A percentile compares a stretch with the other conserved stretches of the same genome.
These are phyloP conservation scores for Acipenser oxyrinchus DNA, from an alignment of 2,797 vertebrate species.

Conservation along the genomic window DNA sequence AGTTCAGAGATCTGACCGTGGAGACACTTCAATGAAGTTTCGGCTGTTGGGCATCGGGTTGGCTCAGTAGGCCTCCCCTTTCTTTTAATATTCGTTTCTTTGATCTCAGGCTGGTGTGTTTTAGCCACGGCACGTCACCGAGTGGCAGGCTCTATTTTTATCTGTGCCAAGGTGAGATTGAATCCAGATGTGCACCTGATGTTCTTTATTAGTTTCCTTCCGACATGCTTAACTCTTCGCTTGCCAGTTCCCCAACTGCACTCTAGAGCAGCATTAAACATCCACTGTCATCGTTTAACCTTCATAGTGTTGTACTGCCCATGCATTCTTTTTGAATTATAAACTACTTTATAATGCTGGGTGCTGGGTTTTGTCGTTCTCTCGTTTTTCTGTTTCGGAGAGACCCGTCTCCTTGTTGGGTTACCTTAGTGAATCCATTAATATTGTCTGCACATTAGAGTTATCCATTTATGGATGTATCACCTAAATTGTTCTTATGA, in stretches of 20 bases:
- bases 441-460: too few species aligned
- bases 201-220: slow-evolving; percentile 23
- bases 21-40: slow-evolving; percentile 22
- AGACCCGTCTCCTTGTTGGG: too few species aligned
- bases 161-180: slow-evolving; percentile 47
- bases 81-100: slow-evolving; percentile 26
- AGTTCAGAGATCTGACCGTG: slow-evolving; percentile 26
- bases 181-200: slow-evolving; percentile 55
- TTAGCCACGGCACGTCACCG: slow-evolving; percentile 33
- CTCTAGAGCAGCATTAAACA: too few species aligned
- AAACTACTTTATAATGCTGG: too few species aligned
- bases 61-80: background rate
- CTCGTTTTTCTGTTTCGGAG: too few species aligned
- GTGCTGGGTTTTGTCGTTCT: too few species aligned
- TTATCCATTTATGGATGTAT: too few species aligned
- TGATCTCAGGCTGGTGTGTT: slow-evolving; percentile 34
- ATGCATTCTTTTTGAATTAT: too few species aligned
- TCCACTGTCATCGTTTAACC: too few species aligned
- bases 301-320: too few species aligned
- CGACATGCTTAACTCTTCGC: slow-evolving; percentile 30
- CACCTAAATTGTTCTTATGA: too few species aligned
- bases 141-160: slow-evolving; percentile 42
- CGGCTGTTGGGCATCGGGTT: slow-evolving; percentile 26
- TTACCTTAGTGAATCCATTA: too few species aligned
- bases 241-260: background rate